These are phyloP conservation scores for Poeciliopsis occidentalis DNA, from an alignment of 2,113 vertebrate species.

Conservation along the genomic window DNA sequence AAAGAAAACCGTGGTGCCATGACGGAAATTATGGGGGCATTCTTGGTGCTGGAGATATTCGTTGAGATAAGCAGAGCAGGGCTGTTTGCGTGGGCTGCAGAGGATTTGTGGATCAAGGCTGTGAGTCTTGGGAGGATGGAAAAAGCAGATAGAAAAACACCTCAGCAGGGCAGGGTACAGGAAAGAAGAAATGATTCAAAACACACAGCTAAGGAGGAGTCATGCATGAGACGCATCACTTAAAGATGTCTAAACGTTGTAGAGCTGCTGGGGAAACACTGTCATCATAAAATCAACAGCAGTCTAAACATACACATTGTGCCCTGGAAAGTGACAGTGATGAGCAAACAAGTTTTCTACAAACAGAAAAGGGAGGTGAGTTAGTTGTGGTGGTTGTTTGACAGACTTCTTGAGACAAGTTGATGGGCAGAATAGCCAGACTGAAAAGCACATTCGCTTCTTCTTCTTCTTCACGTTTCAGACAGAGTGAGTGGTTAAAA, in stretches of 20 bases:
- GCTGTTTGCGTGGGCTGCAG: constrained; percentile 6
- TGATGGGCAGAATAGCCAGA: constrained; percentile 7
- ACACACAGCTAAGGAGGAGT: neutral
- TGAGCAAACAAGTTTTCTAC: neutral
- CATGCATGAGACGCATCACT: neutral
- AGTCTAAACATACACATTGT: neutral
- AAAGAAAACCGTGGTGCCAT: neutral
- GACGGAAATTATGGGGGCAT: neutral
- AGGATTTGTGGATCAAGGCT: constrained; percentile 1
- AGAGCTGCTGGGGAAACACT: neutral
- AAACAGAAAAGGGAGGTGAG: neutral
- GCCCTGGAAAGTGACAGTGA: neutral
- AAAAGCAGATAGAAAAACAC: constrained; percentile 1
- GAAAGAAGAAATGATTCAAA: neutral
- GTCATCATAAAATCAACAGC: neutral
- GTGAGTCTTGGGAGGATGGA: neutral
- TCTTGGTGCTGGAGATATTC: constrained; percentile 1
- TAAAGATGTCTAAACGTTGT: neutral
- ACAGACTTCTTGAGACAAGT: neutral
- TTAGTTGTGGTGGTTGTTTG: neutral
- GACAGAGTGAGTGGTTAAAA: neutral
- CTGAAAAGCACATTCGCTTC: neutral
- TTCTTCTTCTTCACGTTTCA: neutral
- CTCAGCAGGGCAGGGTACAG: neutral
- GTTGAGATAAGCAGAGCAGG: neutral